These are phyloP conservation scores for Gallinago undulata DNA, from an alignment of 2,113 vertebrate genomes.

Conservation along the genomic window DNA sequence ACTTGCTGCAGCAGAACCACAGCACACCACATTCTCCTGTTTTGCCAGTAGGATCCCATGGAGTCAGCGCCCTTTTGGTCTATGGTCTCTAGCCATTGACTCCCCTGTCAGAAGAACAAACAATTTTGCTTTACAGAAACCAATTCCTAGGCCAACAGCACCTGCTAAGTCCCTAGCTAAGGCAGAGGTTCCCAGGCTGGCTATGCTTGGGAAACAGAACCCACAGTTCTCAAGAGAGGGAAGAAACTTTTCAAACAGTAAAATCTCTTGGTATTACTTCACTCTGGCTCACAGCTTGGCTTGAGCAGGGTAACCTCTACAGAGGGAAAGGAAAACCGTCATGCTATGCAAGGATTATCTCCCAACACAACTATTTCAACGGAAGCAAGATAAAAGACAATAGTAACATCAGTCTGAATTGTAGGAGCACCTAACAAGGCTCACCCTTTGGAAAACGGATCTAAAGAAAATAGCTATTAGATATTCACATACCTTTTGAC, in stretches of 20 bases:
- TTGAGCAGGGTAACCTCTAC: background rate
- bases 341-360: background rate
- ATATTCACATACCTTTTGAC: background rate
- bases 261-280: background rate
- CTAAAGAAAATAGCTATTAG: background rate
- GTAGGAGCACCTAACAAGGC: background rate
- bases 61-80: background rate
- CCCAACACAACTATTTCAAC: background rate
- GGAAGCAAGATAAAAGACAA: background rate
- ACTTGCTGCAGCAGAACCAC: background rate
- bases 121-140: background rate
- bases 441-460: background rate
- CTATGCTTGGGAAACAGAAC: background rate
- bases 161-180: background rate
- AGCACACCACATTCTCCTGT: background rate
- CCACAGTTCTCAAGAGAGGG: fast-evolving
- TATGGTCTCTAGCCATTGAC: background rate
- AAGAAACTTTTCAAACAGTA: background rate
- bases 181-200: background rate
- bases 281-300: background rate
- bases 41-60: background rate
- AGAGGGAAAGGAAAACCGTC: background rate
- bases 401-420: background rate
- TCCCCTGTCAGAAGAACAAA: background rate
- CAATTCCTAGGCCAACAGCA: background rate